phyloP scores from a whole-genome alignment of 2,113 vertebrate species.

The Noturus placidus region DNA sequence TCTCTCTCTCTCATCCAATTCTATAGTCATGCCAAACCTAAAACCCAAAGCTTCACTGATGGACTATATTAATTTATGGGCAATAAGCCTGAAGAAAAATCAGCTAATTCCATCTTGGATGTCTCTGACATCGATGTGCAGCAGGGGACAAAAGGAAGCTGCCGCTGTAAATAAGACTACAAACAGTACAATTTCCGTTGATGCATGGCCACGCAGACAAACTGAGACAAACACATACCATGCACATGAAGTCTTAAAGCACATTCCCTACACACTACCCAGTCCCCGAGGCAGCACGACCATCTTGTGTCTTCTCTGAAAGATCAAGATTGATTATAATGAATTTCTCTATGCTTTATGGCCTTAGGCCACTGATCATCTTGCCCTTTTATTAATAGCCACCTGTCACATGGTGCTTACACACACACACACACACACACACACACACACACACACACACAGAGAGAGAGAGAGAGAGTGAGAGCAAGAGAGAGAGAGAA shows the following conservation, averaged over 20 bases:
- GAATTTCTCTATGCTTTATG: conserved; percentile 28
- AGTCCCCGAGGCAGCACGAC: conserved; percentile 8
- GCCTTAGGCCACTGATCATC: conserved; percentile 34
- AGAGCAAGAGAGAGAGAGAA: conserved; percentile 31
- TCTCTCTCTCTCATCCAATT: not conserved
- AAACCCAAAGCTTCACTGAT: not conserved
- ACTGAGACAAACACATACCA: conserved; percentile 11
- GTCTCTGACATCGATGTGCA: conserved; percentile 56
- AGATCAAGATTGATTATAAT: conserved; percentile 53
- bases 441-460: not conserved
- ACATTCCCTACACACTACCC: not conserved
- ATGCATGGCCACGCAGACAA: conserved; percentile 9
- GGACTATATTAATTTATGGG: not conserved
- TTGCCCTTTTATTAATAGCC: conserved; percentile 33
- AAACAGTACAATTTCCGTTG: conserved; percentile 44
- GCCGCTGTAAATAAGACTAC: conserved; percentile 49
- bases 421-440: conserved; percentile 32
- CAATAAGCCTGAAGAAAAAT: conserved; percentile 51
- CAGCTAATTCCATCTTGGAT: conserved; percentile 47
- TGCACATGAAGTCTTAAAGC: conserved; percentile 17
- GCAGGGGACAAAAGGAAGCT: conserved; percentile 23
- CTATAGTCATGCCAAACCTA: conserved; percentile 16
- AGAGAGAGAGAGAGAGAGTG: not conserved
- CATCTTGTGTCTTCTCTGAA: not conserved
- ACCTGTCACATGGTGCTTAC: conserved; percentile 26